Evolutionary conservation across 2,888 invertebrate genomes (phyloP).

Genomic region (Hypena proboscidalis): DNA sequence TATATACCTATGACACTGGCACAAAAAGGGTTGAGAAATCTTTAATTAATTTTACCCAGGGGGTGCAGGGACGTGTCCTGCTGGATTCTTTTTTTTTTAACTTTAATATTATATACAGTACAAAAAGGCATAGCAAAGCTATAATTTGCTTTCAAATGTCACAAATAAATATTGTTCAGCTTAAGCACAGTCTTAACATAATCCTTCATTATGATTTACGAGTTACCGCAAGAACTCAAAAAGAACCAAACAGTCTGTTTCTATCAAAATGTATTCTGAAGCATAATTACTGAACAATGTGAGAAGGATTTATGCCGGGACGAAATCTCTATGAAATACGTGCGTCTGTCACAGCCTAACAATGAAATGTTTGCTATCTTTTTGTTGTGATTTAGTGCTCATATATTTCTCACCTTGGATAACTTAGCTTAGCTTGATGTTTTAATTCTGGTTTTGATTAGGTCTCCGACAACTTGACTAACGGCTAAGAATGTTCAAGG

Average conservation of each 20-base stretch:
- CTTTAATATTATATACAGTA: too few relatives aligned
- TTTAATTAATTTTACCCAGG: too few relatives aligned
- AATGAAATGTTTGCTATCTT: slow-evolving; percentile 57
- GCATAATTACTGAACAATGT: slow-evolving; percentile 57
- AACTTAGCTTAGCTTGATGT: slow-evolving; percentile 36
- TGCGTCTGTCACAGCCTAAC: slow-evolving; percentile 52
- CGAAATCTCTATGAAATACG: slow-evolving; percentile 66
- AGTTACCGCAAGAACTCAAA: slow-evolving; percentile 21
- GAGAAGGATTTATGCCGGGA: slow-evolving; percentile 56
- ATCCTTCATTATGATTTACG: slow-evolving; percentile 21
- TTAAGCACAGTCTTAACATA: too few relatives aligned
- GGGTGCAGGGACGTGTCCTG: too few relatives aligned
- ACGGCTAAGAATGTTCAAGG: too few relatives aligned
- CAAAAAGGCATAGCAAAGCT: too few relatives aligned
- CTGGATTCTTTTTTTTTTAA: too few relatives aligned
- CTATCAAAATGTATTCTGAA: slow-evolving; percentile 44
- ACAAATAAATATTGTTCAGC: too few relatives aligned
- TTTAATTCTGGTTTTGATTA: slow-evolving; percentile 10
- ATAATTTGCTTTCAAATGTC: too few relatives aligned
- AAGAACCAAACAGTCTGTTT: slow-evolving; percentile 24
- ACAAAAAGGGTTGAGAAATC: too few relatives aligned
- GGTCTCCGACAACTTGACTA: too few relatives aligned
- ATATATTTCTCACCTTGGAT: slow-evolving; percentile 36
- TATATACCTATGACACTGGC: too few relatives aligned
- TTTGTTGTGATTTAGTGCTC: slow-evolving; percentile 53